These are phyloP conservation scores for Cheilosia pagana DNA, from an alignment of 2,888 invertebrate species.

Conservation along the genomic window DNA sequence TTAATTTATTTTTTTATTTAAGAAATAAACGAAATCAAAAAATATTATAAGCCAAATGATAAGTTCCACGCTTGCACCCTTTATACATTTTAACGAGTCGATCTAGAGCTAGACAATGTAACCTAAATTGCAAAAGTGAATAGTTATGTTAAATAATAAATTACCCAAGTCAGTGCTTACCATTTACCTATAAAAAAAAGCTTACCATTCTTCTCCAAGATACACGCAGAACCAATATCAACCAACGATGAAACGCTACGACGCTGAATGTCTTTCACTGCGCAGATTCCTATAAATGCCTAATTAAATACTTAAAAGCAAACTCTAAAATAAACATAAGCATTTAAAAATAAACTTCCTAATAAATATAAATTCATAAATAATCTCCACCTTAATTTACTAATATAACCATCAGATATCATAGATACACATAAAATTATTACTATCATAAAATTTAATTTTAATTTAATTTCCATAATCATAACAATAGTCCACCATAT, in stretches of 20 bases:
- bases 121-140: no score
- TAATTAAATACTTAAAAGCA: slow-evolving; percentile 30
- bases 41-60: no score
- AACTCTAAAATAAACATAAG: slow-evolving; percentile 18
- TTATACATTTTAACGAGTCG: no score
- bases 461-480: slow-evolving; percentile 35
- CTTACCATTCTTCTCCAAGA: not conserved
- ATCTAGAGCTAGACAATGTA: no score
- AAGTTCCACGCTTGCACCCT: no score
- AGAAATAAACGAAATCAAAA: no score
- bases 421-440: slow-evolving; percentile 42
- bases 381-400: slow-evolving; percentile 28
- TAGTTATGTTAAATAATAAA: no score
- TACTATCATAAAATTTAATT: slow-evolving; percentile 44
- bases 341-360: slow-evolving; percentile 18
- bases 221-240: not conserved
- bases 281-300: slow-evolving; percentile 37
- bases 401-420: slow-evolving; percentile 48
- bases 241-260: slow-evolving; percentile 23
- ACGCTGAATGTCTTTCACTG: slow-evolving; percentile 31
- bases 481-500: slow-evolving; percentile 58
- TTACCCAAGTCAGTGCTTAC: no score
- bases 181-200: no score
- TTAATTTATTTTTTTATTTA: no score
- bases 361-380: slow-evolving; percentile 48